Conservation (phyloP, 1,140 invertebrate genomes). For the Panagrolaimus sp. region DNA sequence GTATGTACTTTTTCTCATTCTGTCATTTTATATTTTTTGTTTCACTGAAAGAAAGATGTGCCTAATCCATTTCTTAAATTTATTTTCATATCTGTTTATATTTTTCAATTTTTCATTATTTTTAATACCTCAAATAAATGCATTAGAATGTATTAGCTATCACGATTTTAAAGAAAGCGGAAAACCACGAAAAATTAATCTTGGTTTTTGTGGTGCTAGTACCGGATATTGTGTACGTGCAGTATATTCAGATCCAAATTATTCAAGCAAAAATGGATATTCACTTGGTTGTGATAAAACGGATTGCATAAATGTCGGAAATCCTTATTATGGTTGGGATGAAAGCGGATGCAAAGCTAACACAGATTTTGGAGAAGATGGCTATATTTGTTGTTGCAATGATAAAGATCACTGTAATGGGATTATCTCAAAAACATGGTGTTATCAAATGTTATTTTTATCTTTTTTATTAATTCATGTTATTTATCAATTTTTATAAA, state of each 20-base stretch:
- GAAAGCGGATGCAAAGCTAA: conserved; percentile 1
- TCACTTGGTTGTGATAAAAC: conserved; percentile 10
- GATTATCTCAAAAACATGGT: background rate
- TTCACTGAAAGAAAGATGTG: too few species aligned
- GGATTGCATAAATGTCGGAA: background rate
- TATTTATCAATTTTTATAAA: background rate
- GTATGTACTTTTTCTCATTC: too few species aligned
- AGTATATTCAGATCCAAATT: background rate
- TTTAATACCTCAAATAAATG: background rate
- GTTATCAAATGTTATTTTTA: background rate
- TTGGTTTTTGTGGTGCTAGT: conserved; percentile 13
- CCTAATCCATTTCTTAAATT: too few species aligned
- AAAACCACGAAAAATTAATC: background rate
- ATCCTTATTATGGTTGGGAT: background rate
- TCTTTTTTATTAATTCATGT: background rate
- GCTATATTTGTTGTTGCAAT: conserved; percentile 13
- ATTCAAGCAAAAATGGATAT: conserved; percentile 4
- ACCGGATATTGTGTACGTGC: conserved; percentile 14
- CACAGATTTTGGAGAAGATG: conserved; percentile 10
- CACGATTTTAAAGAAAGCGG: background rate
- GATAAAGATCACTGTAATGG: background rate
- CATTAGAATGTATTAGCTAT: conserved; percentile 7
- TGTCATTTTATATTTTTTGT: too few species aligned
- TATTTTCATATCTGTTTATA: background rate
- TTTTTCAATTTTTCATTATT: background rate